Evolutionary conservation across 1,140 invertebrate species (phyloP).

Genomic region (Sarcophaga bullata): DNA sequence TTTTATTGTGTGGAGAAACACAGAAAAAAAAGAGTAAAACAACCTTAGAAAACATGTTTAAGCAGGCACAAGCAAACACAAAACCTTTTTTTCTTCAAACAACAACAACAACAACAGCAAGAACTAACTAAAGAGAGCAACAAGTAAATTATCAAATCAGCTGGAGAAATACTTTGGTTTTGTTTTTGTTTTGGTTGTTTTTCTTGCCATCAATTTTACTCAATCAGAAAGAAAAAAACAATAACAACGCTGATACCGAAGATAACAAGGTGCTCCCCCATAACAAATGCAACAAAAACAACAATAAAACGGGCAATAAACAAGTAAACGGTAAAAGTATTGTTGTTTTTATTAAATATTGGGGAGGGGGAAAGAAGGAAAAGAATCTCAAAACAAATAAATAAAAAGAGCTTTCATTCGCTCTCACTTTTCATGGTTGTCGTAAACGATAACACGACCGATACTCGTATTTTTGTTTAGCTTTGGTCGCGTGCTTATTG

Average conservation of each 20-base stretch:
- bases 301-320: too few relatives aligned
- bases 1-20: neutral
- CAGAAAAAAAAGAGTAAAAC: neutral
- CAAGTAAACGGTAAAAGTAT: neutral
- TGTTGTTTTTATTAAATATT: too few relatives aligned
- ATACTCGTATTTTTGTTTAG: neutral
- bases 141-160: too few relatives aligned
- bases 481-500: slow-evolving; percentile 18
- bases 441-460: neutral
- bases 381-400: neutral
- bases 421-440: slow-evolving; percentile 1
- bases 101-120: neutral
- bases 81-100: slow-evolving; percentile 9
- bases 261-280: too few relatives aligned
- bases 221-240: neutral
- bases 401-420: neutral
- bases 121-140: too few relatives aligned
- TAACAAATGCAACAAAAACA: too few relatives aligned
- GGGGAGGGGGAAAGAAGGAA: too few relatives aligned
- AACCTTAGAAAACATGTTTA: neutral
- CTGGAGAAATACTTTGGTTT: too few relatives aligned
- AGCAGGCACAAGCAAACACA: neutral
- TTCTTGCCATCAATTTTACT: neutral
- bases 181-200: neutral
- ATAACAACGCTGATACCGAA: neutral